Percentiles rank a stretch among this genome's conserved stretches.
These are phyloP conservation scores for Agonum fuliginosum DNA, from an alignment of 2,888 invertebrate genomes.

Conservation along the genomic window DNA sequence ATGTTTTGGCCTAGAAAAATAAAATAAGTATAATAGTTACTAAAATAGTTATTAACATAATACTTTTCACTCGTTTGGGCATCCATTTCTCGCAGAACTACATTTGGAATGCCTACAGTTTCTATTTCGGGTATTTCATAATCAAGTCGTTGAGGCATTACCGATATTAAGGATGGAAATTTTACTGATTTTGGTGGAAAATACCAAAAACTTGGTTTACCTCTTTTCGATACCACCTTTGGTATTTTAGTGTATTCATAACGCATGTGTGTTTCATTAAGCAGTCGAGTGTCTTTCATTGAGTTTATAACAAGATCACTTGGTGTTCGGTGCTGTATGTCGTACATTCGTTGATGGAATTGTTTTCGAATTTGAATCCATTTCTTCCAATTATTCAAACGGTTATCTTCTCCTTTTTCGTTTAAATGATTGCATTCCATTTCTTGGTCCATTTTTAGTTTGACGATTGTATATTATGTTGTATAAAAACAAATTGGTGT, in stretches of 20 bases:
- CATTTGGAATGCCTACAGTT: constrained; percentile 63
- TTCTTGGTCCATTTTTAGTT: background rate
- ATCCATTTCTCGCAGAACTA: constrained; percentile 65
- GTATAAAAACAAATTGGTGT: constrained; percentile 38
- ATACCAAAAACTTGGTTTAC: constrained; percentile 69
- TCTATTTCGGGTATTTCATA: constrained; percentile 62
- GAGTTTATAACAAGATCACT: constrained; percentile 67
- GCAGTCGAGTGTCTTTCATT: constrained; percentile 64
- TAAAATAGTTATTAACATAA: background rate
- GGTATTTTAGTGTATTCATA: constrained; percentile 67
- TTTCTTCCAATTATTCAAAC: constrained; percentile 67
- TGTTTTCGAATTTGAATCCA: constrained; percentile 67
- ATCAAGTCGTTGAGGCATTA: constrained; percentile 62
- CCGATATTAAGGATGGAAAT: constrained; percentile 62
- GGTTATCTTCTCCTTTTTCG: constrained; percentile 61
- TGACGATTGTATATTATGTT: too few relatives aligned
- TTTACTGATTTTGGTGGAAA: constrained; percentile 65
- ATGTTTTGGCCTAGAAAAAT: background rate
- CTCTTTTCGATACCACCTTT: constrained; percentile 67
- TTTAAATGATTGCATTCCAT: background rate
- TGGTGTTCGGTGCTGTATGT: constrained; percentile 63
- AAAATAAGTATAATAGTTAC: background rate
- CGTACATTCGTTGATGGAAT: constrained; percentile 64
- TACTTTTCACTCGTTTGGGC: constrained; percentile 47
- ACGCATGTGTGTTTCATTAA: constrained; percentile 67